Conservation (phyloP, 2,888 invertebrate genomes). For the Trisateles emortualis region DNA sequence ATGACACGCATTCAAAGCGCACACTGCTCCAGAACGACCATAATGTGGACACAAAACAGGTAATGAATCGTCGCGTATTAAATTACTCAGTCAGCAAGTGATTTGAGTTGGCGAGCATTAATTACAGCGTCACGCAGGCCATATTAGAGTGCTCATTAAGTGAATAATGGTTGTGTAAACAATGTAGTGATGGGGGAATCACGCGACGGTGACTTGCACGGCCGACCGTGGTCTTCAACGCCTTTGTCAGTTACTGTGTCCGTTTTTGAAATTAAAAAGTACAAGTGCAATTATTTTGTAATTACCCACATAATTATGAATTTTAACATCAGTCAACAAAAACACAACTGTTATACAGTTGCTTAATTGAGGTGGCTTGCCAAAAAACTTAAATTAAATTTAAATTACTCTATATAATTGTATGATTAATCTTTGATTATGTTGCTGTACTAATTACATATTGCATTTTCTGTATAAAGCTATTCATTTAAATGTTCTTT, state of each 20-base stretch:
- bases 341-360: conserved; percentile 1
- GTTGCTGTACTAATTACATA: conserved; percentile 12
- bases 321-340: no score
- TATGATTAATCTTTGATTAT: conserved; percentile 5
- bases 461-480: conserved; percentile 10
- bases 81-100: conserved; percentile 31
- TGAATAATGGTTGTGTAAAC: conserved; percentile 75
- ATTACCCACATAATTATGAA: conserved; percentile 44
- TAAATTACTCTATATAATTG: conserved; percentile 7
- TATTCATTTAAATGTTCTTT: background rate
- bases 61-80: conserved; percentile 30
- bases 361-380: background rate
- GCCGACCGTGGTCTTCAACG: conserved; percentile 54
- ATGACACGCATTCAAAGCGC: conserved; percentile 3
- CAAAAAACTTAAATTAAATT: conserved; percentile 10
- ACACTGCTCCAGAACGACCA: conserved; percentile 8
- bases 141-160: conserved; percentile 75
- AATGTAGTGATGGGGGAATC: conserved; percentile 74
- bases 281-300: conserved; percentile 62
- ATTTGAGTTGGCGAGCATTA: conserved; percentile 60
- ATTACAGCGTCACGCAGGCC: conserved; percentile 70
- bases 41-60: conserved; percentile 15
- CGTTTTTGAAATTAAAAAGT: conserved; percentile 63
- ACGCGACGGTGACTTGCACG: conserved; percentile 75
- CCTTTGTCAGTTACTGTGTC: conserved; percentile 49